These are phyloP conservation scores for Eolophus roseicapilla DNA, from an alignment of 2,113 vertebrate species.

Conservation along the genomic window DNA sequence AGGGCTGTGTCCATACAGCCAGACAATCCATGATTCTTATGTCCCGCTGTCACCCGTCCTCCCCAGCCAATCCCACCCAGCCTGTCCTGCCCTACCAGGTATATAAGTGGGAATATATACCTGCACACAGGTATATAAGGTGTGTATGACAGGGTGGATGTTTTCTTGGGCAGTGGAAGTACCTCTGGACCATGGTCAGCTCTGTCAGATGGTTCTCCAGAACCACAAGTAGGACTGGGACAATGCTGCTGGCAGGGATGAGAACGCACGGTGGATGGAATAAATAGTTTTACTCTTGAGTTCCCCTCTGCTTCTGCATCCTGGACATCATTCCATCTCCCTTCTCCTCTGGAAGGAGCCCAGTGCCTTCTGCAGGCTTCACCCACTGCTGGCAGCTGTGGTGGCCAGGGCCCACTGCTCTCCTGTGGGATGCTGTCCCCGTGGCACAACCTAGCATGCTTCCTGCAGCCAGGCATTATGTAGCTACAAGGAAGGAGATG, in stretches of 20 bases:
- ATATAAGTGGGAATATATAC: background rate
- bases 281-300: background rate
- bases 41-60: rapidly evolving
- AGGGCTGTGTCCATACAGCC: rapidly evolving
- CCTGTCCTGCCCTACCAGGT: background rate
- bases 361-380: background rate
- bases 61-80: background rate
- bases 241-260: rapidly evolving
- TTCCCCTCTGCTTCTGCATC: background rate
- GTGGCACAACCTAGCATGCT: rapidly evolving
- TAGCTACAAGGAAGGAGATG: background rate
- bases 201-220: conserved; percentile 20
- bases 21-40: rapidly evolving
- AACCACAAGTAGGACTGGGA: background rate
- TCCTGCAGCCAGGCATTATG: rapidly evolving
- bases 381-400: background rate
- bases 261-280: rapidly evolving
- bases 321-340: background rate
- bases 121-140: rapidly evolving
- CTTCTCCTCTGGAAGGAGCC: background rate
- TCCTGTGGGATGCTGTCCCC: rapidly evolving
- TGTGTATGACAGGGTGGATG: rapidly evolving
- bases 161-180: conserved; percentile 19
- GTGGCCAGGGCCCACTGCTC: background rate
- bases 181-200: background rate